Conservation (phyloP, 2,113 vertebrate species). For the Sebastes schlegelii region DNA sequence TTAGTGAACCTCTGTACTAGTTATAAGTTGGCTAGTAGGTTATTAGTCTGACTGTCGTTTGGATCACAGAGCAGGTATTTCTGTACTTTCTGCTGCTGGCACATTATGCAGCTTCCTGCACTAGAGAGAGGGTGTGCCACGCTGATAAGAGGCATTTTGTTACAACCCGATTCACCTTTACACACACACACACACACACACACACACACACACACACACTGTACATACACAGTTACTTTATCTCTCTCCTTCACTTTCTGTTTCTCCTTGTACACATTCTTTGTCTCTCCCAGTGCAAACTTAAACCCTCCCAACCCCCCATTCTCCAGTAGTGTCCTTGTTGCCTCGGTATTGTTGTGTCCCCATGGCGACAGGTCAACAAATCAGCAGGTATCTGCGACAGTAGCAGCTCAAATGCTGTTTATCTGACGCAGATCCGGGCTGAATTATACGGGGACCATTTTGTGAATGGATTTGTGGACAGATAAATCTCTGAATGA, state of each 20-base stretch:
- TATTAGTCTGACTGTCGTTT: background rate
- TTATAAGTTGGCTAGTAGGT: background rate
- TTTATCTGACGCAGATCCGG: constrained; percentile 25
- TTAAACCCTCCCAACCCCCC: constrained; percentile 21
- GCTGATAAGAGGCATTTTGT: constrained; percentile 64
- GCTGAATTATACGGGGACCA: background rate
- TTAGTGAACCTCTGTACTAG: background rate
- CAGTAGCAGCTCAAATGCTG: background rate
- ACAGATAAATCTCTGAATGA: constrained; percentile 34
- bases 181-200: constrained; percentile 10
- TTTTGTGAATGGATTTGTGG: constrained; percentile 38
- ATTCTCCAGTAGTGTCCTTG: constrained; percentile 37
- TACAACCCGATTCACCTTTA: constrained; percentile 33
- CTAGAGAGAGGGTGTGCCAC: constrained; percentile 28
- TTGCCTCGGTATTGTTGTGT: constrained; percentile 58
- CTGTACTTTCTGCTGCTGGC: background rate
- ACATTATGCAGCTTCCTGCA: constrained; percentile 49
- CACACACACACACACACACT: constrained; percentile 1
- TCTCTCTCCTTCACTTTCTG: constrained; percentile 21
- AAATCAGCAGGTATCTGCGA: constrained; percentile 53
- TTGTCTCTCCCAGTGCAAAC: constrained; percentile 15
- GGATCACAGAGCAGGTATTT: constrained; percentile 20
- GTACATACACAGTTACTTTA: background rate
- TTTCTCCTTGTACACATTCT: constrained; percentile 38
- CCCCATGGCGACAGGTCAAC: constrained; percentile 64